Conservation (phyloP, 2,797 vertebrate genomes). For the Podarcis lilfordi region DNA sequence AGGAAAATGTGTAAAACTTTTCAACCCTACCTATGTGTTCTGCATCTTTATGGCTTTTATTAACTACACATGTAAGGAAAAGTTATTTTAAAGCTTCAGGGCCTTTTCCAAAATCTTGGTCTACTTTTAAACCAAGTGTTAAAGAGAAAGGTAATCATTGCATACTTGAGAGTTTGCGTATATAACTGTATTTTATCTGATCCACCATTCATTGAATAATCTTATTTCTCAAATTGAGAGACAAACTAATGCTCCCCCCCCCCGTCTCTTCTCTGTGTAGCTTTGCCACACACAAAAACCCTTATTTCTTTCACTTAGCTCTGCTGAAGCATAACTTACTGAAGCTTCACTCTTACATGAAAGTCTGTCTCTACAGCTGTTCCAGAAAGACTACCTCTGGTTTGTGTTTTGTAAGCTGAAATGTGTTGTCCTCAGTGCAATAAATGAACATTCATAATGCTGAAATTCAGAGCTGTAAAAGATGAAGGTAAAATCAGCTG, state of each 20-base stretch:
- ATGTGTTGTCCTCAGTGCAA: background rate
- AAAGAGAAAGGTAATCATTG: background rate
- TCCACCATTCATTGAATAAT: background rate
- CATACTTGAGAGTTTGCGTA: background rate
- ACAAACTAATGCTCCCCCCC: background rate
- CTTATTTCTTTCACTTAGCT: background rate
- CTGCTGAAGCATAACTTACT: slow-evolving; percentile 5
- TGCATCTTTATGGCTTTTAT: background rate
- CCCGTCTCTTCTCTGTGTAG: background rate
- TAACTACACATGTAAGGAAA: background rate
- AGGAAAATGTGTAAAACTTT: background rate
- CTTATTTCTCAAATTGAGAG: background rate
- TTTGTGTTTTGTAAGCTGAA: background rate
- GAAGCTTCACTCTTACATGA: background rate
- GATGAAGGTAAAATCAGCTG: background rate
- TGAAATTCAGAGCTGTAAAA: background rate
- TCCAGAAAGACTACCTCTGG: background rate
- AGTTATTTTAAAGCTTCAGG: background rate
- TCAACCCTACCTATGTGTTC: background rate
- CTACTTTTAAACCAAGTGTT: slow-evolving; percentile 11
- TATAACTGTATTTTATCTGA: background rate
- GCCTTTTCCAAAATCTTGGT: background rate
- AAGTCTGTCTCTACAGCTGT: background rate
- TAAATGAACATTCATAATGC: background rate
- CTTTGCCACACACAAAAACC: background rate